phyloP scores from a whole-genome alignment of 2,888 invertebrate species.

The Eudasyphora cyanicolor region DNA sequence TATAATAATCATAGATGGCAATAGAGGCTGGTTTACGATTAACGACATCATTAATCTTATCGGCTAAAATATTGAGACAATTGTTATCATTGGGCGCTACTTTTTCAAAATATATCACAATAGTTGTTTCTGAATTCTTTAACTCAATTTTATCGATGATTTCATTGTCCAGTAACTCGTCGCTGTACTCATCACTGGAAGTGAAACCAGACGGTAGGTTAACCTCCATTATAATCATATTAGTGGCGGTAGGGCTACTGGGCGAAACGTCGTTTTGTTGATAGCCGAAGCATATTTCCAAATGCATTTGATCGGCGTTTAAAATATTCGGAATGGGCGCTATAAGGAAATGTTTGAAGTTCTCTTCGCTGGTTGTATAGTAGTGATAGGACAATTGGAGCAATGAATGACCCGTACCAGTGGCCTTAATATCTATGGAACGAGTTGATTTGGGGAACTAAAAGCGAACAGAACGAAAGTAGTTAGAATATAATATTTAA shows the following conservation, averaged over 20 bases:
- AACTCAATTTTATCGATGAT: neutral
- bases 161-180: neutral
- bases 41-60: neutral
- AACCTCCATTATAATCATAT: slow-evolving; percentile 86
- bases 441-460: slow-evolving; percentile 16
- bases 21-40: slow-evolving; percentile 7
- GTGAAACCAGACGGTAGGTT: slow-evolving; percentile 92
- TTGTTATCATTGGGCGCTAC: neutral
- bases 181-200: neutral
- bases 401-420: neutral
- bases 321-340: neutral
- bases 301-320: neutral
- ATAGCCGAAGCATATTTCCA: slow-evolving; percentile 7
- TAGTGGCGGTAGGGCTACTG: neutral
- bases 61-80: slow-evolving; percentile 22
- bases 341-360: neutral
- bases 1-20: slow-evolving; percentile 35
- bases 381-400: slow-evolving; percentile 17
- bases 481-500: no score
- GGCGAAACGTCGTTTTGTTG: neutral
- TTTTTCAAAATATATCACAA: slow-evolving; percentile 33
- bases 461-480: neutral
- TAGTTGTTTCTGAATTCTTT: neutral
- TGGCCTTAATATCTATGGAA: neutral
- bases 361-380: neutral